Evolutionary conservation across 2,888 invertebrate species (phyloP).

Genomic region (Mythimna ferrago): DNA sequence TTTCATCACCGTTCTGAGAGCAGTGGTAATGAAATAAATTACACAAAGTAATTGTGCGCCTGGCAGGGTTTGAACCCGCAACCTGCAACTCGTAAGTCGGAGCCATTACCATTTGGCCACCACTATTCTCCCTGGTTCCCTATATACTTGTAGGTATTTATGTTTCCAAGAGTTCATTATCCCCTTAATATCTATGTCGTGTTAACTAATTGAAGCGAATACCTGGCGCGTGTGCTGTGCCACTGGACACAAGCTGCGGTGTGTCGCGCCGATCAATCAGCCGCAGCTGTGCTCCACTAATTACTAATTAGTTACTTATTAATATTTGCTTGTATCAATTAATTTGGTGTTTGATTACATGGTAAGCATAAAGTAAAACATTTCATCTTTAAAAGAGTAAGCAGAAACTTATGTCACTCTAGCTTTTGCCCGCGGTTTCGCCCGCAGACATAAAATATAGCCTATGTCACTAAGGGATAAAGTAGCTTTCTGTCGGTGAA

Average conservation of each 20-base stretch:
- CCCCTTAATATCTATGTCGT: conserved; percentile 7
- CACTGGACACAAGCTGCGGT: neutral
- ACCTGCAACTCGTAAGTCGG: no score
- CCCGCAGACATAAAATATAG: no score
- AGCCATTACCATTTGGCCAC: no score
- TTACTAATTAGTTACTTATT: conserved; percentile 39
- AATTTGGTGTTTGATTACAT: conserved; percentile 16
- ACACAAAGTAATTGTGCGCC: no score
- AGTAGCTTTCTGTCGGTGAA: no score
- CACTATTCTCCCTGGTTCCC: no score
- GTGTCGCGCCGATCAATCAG: conserved; percentile 33
- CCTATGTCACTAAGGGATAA: no score
- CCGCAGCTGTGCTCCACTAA: conserved; percentile 21
- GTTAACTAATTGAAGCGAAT: conserved; percentile 49
- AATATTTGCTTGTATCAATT: conserved; percentile 17
- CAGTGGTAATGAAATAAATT: no score
- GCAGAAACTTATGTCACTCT: neutral
- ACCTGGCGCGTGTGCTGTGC: conserved; percentile 5
- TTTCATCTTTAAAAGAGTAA: neutral
- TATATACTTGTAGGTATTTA: neutral
- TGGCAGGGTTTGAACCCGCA: no score
- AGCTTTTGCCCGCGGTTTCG: no score
- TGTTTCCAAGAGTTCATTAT: conserved; percentile 1
- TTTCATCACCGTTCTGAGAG: no score
- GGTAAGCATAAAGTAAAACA: neutral